Evolutionary conservation across 1,140 invertebrate species (phyloP).

Genomic region (Drosophila obscura): DNA sequence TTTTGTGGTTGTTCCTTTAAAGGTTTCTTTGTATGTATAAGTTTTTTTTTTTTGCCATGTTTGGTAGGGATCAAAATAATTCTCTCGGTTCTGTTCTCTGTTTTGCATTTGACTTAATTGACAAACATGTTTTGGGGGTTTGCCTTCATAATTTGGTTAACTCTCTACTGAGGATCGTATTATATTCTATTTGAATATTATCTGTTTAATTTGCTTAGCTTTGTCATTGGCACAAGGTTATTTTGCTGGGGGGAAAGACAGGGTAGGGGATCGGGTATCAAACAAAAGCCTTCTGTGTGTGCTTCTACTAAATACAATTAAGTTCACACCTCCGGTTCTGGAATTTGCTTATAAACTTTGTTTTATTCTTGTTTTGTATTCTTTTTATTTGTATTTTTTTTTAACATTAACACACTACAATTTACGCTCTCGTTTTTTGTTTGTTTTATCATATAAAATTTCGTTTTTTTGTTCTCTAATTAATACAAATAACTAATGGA

Average conservation of each 20-base stretch:
- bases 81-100: slow-evolving; percentile 4
- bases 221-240: slow-evolving; percentile 72
- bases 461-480: slow-evolving; percentile 55
- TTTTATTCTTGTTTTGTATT: slow-evolving; percentile 62
- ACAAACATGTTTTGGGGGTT: slow-evolving; percentile 45
- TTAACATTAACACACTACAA: slow-evolving; percentile 77
- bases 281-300: slow-evolving; percentile 17
- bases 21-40: slow-evolving; percentile 27
- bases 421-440: slow-evolving; percentile 42
- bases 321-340: slow-evolving; percentile 54
- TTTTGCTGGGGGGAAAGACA: slow-evolving; percentile 36
- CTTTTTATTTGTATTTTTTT: slow-evolving; percentile 46
- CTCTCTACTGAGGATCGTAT: slow-evolving; percentile 27
- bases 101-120: slow-evolving; percentile 64
- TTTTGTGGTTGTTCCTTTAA: slow-evolving; percentile 8
- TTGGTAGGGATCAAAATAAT: slow-evolving; percentile 32
- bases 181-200: slow-evolving; percentile 37
- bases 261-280: neutral
- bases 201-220: slow-evolving; percentile 23
- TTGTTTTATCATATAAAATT: slow-evolving; percentile 70
- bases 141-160: slow-evolving; percentile 7
- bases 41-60: slow-evolving; percentile 13
- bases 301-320: slow-evolving; percentile 45
- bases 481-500: slow-evolving; percentile 61
- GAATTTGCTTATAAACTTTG: slow-evolving; percentile 65